Base-by-base conservation (phyloP, 2,888 invertebrate species). In the Parnassius orleans region DNA sequence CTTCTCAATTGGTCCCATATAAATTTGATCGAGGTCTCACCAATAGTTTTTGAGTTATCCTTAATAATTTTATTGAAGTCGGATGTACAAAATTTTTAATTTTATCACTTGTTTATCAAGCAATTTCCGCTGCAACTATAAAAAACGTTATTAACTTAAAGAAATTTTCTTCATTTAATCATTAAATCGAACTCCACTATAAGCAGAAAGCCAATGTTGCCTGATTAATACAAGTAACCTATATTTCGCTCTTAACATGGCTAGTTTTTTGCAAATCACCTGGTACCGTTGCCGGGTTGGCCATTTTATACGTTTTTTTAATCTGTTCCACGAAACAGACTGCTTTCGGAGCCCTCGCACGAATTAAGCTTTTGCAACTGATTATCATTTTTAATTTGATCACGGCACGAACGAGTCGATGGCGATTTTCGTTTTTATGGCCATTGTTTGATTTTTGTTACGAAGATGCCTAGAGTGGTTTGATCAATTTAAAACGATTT, bases 361-460 rank as follows among this genome's bases (percentile, higher is more conserved):
- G 80, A 81, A 80, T 81, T 79, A 81, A 80, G 81, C 82, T 81
- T 81, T 80, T 73, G 78, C 69, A 73, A 77, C 72, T 80, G 78
- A 82, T 84, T 83, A 83, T 80, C 78, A 78, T 82, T 77, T 79
- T 81, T 83, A 83, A 81, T 79, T 83, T 78, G 77, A 72, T 73
- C 75, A 73, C 70, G 72, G 70, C 83, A 83, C 81, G 83, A 75
- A 79, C 67, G 67, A 66, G 61, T 66, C 63, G 67, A 64, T 65
- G 63, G 53, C 63, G 66, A 66, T 64, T 19, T 64, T 56, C 41
- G 61, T 68, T 69, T 69, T 69, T 69, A 58, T 42, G 10, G 12
- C 63, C 60, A 57, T 65, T 58, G 46, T 55, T 52, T 42, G 42
- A 57, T 65, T 65, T 66, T 63, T 63, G 50, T 56, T 61, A 11